Conservation (phyloP, 2,888 invertebrate genomes). For the Maniola hyperantus region DNA sequence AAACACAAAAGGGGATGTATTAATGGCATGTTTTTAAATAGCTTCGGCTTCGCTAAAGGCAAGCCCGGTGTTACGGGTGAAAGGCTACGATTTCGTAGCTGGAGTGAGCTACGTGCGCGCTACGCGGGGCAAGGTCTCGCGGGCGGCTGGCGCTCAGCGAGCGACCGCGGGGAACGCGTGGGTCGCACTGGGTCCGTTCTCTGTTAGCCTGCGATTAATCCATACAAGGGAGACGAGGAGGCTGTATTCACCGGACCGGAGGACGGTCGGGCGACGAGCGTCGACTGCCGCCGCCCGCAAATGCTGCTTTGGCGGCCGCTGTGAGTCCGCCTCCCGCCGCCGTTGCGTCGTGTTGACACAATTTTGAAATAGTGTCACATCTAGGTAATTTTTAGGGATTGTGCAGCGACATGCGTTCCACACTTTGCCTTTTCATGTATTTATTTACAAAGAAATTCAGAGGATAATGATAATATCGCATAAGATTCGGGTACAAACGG, state of each 20-base stretch:
- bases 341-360: conserved; percentile 74
- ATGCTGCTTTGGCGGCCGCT: conserved; percentile 55
- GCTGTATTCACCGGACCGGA: conserved; percentile 77
- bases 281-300: conserved; percentile 56
- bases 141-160: conserved; percentile 46
- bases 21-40: conserved; percentile 67
- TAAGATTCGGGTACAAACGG: neutral
- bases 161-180: conserved; percentile 69
- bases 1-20: conserved; percentile 60
- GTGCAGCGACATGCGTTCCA: conserved; percentile 53
- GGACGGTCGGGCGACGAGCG: conserved; percentile 70
- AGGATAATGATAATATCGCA: neutral
- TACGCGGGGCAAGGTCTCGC: conserved; percentile 46
- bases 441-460: neutral
- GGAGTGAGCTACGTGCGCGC: conserved; percentile 53
- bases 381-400: conserved; percentile 53
- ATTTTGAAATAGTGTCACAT: conserved; percentile 73
- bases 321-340: conserved; percentile 47
- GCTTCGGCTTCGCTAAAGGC: conserved; percentile 52
- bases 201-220: conserved; percentile 74
- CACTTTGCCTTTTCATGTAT: conserved; percentile 6
- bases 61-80: conserved; percentile 50
- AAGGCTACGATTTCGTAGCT: conserved; percentile 53
- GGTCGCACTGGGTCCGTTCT: conserved; percentile 70
- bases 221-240: conserved; percentile 76